Base-by-base conservation (phyloP, 2,797 vertebrate species). In the Labeo calbasu region DNA sequence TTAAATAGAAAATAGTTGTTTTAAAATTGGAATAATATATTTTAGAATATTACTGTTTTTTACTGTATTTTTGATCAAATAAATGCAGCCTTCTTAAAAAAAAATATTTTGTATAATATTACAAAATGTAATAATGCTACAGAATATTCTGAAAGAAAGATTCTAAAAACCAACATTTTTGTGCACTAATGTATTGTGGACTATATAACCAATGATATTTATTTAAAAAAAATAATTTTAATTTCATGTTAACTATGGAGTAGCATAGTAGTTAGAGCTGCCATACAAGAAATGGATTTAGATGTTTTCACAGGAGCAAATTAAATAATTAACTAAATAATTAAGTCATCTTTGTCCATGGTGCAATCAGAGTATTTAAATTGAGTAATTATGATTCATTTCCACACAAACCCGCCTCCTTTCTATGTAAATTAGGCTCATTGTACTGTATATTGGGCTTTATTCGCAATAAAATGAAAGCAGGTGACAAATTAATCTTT, bases 341-440 rank as follows among this genome's bases (percentile, higher is more conserved):
- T 75, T 36, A n/a, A 75, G 21, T 19, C 17, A 53, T 75, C 51
- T 53, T 36, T 75, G 11, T 12, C 48, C 17, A 32, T 53, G 50
- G 50, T 43, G 36, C 66, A 69, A n/a, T 69, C 66, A 43, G 66
- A n/a, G 36, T 69, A 69, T 43, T 69, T 43, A 40, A 69, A 69
- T 69, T 5, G 43, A 69, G 36, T n/a, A 40, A 69, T 43, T 69
- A 69, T 40, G 19, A 69, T 69, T 69, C 1, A 40, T 43, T 69
- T 12, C 36, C 10, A 43, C 32, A 43, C 32, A 69, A n/a, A 69
- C 36, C 43, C 66, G 10, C 36, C 66, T 69, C 36, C 36, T 43
- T 43, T 69, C 43, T 46, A 46, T 46, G 43, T 46, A 46, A 46
- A 69, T 69, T 43, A 43, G 66, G 17, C 66, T 69, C 21, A 40